phyloP scores from a whole-genome alignment of 2,113 vertebrate genomes.

The Callipepla californica region DNA sequence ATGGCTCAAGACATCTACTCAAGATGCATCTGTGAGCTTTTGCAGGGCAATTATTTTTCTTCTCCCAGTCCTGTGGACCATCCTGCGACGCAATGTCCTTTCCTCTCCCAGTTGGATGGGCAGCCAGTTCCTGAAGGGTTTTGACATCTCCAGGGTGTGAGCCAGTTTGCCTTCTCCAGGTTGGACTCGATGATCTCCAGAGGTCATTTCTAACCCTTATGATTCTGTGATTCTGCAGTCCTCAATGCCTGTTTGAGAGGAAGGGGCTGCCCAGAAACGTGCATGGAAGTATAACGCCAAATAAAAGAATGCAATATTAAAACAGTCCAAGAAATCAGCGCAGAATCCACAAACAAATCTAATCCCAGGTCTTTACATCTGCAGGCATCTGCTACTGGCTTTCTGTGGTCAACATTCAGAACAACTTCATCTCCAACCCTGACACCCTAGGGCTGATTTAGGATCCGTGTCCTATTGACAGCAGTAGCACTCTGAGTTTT shows the following conservation, averaged over 20 bases:
- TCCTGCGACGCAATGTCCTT: accelerated
- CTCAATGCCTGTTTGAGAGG: background rate
- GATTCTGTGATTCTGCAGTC: too few relatives aligned
- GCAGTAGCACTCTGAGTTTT: background rate
- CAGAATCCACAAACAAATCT: background rate
- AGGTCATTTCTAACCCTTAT: too few relatives aligned
- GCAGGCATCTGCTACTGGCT: background rate
- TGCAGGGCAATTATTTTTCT: background rate
- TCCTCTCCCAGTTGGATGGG: background rate
- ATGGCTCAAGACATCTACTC: background rate
- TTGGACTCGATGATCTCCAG: too few relatives aligned
- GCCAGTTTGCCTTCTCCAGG: background rate
- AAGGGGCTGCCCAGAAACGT: background rate
- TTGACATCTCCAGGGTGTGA: background rate
- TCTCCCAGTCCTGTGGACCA: background rate
- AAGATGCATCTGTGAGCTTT: background rate
- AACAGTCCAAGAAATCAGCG: background rate
- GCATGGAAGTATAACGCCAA: background rate
- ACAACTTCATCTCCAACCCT: background rate
- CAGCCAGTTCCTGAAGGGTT: background rate
- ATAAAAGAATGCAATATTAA: background rate
- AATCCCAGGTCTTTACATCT: background rate
- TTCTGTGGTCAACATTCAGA: background rate
- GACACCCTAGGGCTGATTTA: background rate
- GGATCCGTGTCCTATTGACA: background rate